These are phyloP conservation scores for Perognathus longimembris DNA, from an alignment of 2,113 vertebrate species.

Conservation along the genomic window DNA sequence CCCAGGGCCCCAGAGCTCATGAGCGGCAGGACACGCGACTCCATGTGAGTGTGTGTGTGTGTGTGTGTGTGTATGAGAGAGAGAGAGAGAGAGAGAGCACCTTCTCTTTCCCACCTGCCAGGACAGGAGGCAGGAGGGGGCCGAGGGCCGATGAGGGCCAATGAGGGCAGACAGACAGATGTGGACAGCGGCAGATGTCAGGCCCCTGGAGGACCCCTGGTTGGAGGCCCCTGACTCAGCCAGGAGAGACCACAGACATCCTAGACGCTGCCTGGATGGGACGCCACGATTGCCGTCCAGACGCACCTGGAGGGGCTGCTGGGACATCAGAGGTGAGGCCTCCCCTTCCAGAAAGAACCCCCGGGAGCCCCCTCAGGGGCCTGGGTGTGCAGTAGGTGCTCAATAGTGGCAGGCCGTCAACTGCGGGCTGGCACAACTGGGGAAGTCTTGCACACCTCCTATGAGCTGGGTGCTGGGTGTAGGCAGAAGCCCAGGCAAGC, in stretches of 20 bases:
- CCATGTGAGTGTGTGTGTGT: not conserved
- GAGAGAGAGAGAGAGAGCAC: not conserved
- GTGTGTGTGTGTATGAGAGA: not conserved
- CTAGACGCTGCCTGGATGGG: not conserved
- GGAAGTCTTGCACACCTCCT: not conserved
- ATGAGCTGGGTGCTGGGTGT: not conserved
- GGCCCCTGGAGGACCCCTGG: not conserved
- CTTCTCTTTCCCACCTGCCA: not conserved
- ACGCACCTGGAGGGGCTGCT: not conserved
- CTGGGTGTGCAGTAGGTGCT: not conserved
- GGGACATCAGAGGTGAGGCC: not conserved
- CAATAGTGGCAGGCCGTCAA: not conserved
- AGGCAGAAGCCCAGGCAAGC: not conserved
- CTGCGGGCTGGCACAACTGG: no score
- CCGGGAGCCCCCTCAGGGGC: not conserved
- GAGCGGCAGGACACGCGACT: not conserved
- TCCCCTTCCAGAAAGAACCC: not conserved
- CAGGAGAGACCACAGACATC: not conserved
- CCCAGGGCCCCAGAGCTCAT: not conserved
- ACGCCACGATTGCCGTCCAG: not conserved
- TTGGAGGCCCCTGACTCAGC: not conserved
- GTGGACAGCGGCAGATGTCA: not conserved
- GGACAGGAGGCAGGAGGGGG: not conserved
- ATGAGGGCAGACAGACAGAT: no score
- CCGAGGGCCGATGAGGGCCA: not conserved